phyloP scores from a whole-genome alignment of 1,140 invertebrate genomes.

The Sycobia sp. region DNA sequence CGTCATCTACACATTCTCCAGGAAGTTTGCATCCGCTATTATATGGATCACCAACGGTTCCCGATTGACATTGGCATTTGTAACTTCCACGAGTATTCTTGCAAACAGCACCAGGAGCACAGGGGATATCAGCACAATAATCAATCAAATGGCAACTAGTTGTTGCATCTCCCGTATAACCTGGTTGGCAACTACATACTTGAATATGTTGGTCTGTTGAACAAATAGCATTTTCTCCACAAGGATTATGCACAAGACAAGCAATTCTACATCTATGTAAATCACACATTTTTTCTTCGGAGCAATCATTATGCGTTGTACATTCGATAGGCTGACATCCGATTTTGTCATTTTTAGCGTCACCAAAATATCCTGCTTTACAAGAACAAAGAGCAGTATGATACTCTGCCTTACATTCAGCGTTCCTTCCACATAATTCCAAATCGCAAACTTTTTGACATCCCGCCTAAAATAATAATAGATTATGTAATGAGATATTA shows the following conservation, averaged over 20 bases:
- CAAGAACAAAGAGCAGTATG: slow-evolving; percentile 79
- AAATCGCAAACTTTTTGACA: slow-evolving; percentile 75
- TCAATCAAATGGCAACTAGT: slow-evolving; percentile 76
- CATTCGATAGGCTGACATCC: slow-evolving; percentile 83
- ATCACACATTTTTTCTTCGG: slow-evolving; percentile 81
- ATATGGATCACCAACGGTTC: slow-evolving; percentile 82
- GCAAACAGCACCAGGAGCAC: slow-evolving; percentile 82
- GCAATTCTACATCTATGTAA: slow-evolving; percentile 82
- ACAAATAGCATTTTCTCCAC: slow-evolving; percentile 82
- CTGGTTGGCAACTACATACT: slow-evolving; percentile 82
- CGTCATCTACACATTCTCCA: slow-evolving; percentile 76
- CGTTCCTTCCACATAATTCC: slow-evolving; percentile 80
- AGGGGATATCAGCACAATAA: slow-evolving; percentile 76
- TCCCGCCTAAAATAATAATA: slow-evolving; percentile 59
- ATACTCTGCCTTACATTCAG: slow-evolving; percentile 72
- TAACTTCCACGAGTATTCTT: slow-evolving; percentile 81
- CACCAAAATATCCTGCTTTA: slow-evolving; percentile 77
- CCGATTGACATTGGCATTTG: slow-evolving; percentile 77
- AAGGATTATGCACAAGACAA: slow-evolving; percentile 79
- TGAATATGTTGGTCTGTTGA: slow-evolving; percentile 76
- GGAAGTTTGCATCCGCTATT: slow-evolving; percentile 77
- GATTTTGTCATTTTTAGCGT: slow-evolving; percentile 72
- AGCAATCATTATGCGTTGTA: slow-evolving; percentile 71
- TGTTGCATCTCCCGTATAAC: slow-evolving; percentile 79
- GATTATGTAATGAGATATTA: background rate